phyloP scores from a whole-genome alignment of 2,888 invertebrate species.

The Habroteleia sp. region DNA sequence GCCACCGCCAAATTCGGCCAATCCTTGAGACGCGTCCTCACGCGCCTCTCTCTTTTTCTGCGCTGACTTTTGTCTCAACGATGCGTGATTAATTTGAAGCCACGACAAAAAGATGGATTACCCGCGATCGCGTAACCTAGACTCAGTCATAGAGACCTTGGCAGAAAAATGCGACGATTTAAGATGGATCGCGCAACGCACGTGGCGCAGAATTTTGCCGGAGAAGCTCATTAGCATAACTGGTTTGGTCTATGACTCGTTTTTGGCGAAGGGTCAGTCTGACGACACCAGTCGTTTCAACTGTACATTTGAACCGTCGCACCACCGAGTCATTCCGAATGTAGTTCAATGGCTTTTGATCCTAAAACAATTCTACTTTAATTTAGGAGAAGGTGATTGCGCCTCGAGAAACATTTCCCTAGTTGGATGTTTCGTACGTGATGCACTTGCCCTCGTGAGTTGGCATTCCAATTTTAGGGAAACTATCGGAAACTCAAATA shows the following conservation, averaged over 20 bases:
- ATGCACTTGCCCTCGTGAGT: too few relatives aligned
- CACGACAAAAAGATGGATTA: constrained; percentile 5
- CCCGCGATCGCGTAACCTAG: constrained; percentile 46
- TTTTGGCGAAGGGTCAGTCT: constrained; percentile 10
- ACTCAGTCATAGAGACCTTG: constrained; percentile 40
- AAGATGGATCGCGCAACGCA: constrained; percentile 10
- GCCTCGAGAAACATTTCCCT: too few relatives aligned
- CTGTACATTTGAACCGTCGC: too few relatives aligned
- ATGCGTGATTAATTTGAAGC: constrained; percentile 20
- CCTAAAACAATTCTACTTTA: too few relatives aligned
- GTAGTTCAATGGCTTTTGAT: too few relatives aligned
- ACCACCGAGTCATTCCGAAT: too few relatives aligned
- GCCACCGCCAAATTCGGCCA: constrained; percentile 69
- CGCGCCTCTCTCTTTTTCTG: constrained; percentile 23
- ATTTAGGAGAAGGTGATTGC: too few relatives aligned
- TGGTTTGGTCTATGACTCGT: constrained; percentile 17
- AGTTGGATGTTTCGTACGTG: too few relatives aligned
- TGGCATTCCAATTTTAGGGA: too few relatives aligned
- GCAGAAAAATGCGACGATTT: constrained; percentile 27
- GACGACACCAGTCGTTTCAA: constrained; percentile 1
- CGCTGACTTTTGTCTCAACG: not conserved
- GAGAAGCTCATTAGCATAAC: constrained; percentile 38
- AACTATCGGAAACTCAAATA: too few relatives aligned
- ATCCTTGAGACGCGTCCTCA: constrained; percentile 66
- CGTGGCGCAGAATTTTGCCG: constrained; percentile 24